Percentiles rank a stretch among this genome's conserved stretches.
Evolutionary conservation across 1,140 invertebrate genomes (phyloP).

Genomic region (Drosophila nigromelanica): DNA sequence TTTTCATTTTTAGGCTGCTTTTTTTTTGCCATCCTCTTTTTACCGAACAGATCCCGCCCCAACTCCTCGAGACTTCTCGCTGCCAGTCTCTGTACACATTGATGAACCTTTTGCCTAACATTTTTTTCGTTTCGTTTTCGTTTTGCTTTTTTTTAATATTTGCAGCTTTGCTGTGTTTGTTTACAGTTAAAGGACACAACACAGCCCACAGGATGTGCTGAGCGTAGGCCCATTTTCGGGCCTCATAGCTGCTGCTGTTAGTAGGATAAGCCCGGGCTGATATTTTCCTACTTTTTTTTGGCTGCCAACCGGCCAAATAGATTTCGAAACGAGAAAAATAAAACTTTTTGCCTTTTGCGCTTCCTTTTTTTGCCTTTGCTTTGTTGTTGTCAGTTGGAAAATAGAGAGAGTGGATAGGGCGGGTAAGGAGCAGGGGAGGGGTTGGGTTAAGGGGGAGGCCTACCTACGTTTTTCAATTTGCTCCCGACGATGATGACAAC

Average conservation of each 20-base stretch:
- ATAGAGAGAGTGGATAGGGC: background rate
- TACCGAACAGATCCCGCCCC: constrained; percentile 3
- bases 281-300: background rate
- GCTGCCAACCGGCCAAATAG: constrained; percentile 30
- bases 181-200: constrained; percentile 53
- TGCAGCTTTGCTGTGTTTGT: constrained; percentile 57
- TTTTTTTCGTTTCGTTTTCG: constrained; percentile 6
- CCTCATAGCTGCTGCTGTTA: constrained; percentile 12
- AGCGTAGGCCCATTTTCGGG: constrained; percentile 39
- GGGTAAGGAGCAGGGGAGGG: background rate
- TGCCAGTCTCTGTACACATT: constrained; percentile 46
- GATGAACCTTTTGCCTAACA: constrained; percentile 51
- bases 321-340: constrained; percentile 37
- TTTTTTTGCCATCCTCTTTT: background rate
- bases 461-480: constrained; percentile 36
- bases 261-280: constrained; percentile 38
- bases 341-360: constrained; percentile 43
- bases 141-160: constrained; percentile 45
- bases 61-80: background rate
- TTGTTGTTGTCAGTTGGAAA: constrained; percentile 35
- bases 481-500: constrained; percentile 19
- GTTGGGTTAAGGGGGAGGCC: background rate
- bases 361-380: constrained; percentile 33
- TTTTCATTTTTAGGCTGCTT: constrained; percentile 50
- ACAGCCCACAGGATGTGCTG: constrained; percentile 40